Evolutionary conservation across 2,113 vertebrate genomes (phyloP), one percentile per base, ranked within the genome.

Genomic region (Pelodiscus sinensis): DNA sequence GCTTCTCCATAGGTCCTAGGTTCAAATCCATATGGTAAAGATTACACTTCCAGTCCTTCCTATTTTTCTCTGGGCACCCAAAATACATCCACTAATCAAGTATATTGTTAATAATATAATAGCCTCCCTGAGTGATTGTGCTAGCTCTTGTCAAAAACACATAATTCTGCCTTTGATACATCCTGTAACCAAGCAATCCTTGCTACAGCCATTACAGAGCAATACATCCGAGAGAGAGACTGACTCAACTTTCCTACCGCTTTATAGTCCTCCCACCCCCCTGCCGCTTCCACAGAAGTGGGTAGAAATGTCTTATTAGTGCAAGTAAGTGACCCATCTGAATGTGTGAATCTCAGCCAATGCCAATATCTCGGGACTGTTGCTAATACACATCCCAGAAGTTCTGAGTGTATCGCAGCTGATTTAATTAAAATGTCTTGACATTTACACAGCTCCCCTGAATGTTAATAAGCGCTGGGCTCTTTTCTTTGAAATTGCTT

Each of bases 371-470:
- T 89, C 79, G 62, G 94, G 27, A 88, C 90, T 79, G 54, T 79
- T 86, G 71, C 65, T 79, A 93, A 93, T 85, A 71, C 57, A 14
- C 15, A 18, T 52, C 84, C 6, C 29, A 89, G 89, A 93, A 94
- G 79, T 81, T 80, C 62, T 93, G 93, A 79, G 92, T 91, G 80
- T 92, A 86, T 55, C 71, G 82, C 25, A 85, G 84, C 25, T 78
- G 35, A 75, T 90, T 93, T 92, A 38, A 78, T 65, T 73, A 56
- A 83, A 96, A 92, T 60, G 9, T n/a, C 87, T 87, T 95, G 94
- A 87, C 94, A 94, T 96, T 95, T 94, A 78, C 82, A 27, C 58
- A 92, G 91, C 73, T 91, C 25, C 86, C 81, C 54, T 85, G 78
- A 86, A 85, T 65, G 65, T 95, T 54, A 73, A 68, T 52, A 84